phyloP scores from a whole-genome alignment of 2,797 vertebrate species.

The Poecilia velifera region DNA sequence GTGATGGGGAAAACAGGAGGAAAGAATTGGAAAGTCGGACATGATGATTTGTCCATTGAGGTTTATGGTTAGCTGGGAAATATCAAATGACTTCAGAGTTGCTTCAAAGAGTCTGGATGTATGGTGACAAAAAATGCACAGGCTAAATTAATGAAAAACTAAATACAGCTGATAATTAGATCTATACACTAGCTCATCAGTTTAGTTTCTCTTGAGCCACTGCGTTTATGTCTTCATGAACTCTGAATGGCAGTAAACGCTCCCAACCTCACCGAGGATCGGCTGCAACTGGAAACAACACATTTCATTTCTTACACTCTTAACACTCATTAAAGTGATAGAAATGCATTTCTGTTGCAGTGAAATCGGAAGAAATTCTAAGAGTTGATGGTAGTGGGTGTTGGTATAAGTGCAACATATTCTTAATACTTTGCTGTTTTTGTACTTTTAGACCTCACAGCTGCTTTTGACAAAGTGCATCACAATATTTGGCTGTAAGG shows the following conservation, averaged over 20 bases:
- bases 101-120: conserved; percentile 28
- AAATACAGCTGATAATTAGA: background rate
- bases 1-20: conserved; percentile 67
- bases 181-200: background rate
- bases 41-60: conserved; percentile 71
- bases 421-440: background rate
- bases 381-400: background rate
- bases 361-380: background rate
- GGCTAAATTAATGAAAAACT: background rate
- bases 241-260: background rate
- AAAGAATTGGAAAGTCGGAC: conserved; percentile 67
- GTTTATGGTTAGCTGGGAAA: conserved; percentile 73
- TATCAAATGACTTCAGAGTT: conserved; percentile 56
- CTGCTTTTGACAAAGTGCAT: background rate
- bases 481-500: background rate
- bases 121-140: conserved; percentile 37
- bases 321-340: too few relatives aligned
- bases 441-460: background rate
- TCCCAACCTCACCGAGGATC: background rate
- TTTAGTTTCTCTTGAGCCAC: background rate
- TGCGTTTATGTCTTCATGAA: background rate
- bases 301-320: too few relatives aligned
- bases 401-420: background rate
- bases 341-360: too few relatives aligned
- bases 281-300: background rate